Evolutionary conservation across 2,113 vertebrate species (phyloP), one percentile per base, ranked within the genome.

Genomic region (Girardinichthys multiradiatus): DNA sequence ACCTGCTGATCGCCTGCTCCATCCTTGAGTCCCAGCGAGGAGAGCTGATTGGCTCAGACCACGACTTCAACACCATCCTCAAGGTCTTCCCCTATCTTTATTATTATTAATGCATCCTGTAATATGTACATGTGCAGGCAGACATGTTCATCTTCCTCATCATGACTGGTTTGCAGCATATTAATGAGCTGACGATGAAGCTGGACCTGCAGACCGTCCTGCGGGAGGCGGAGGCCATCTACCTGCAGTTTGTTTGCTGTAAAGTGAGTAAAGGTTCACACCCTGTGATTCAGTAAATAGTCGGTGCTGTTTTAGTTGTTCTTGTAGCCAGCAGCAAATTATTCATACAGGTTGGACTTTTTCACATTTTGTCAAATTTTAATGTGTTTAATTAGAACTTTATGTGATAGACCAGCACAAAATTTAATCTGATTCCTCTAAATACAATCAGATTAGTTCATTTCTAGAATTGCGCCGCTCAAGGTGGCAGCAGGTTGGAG

Each of bases 171-270:
- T 77, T 58, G 4, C 92, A 98, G 96, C 96, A 98, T 91, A 97
- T 98, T 58, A 98, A 98, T 0, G 96, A 98, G 69, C 80, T 98
- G 92, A 96, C 95, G 13, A 97, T 98, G 96, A 96, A 93, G 94
- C 82, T 97, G 92, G 95, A 96, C 24, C 92, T 97, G 83, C 94
- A 95, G 79, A 89, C 74, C 0, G 76, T 95, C 33, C 90, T 98
- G 45, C 84, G 85, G 0, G 93, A 92, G 8, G 94, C 96, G 0
- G 96, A 98, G 83, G 94, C 92, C 10, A 95, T 97, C 66, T 95
- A 95, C 91, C 90, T 93, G n/a, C 96, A 97, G 92, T 91, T 98
- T 76, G 39, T 83, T 4, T 69, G 76, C 66, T 95, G 94, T 83
- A 92, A 93, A 90, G 94, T 94, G 8, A 80, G 57, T 60, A 29